Percentiles rank a stretch among this genome's conserved stretches.
Conservation (phyloP, 2,113 vertebrate genomes). For the Macrotis lagotis region DNA sequence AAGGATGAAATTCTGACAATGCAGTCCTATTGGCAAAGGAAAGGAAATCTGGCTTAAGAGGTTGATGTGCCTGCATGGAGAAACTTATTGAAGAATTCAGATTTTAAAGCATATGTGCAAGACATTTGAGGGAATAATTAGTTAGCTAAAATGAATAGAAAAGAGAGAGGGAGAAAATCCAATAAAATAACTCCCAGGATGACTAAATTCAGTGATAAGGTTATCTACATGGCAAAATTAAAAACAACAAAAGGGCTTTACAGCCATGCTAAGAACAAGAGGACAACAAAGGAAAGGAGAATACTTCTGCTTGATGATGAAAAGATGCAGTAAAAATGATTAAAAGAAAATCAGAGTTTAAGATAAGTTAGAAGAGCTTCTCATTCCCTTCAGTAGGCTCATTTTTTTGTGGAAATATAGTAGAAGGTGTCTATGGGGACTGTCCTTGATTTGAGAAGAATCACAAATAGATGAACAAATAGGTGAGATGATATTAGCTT, state of each 20-base stretch:
- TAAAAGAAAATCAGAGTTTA: background rate
- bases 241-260: background rate
- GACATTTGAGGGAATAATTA: background rate
- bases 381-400: background rate
- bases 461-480: background rate
- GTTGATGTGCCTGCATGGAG: background rate
- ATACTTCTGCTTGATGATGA: background rate
- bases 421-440: too few relatives aligned
- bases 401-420: background rate
- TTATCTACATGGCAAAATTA: background rate
- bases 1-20: background rate
- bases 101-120: background rate
- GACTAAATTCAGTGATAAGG: background rate
- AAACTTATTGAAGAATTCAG: background rate
- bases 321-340: background rate
- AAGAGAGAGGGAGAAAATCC: background rate
- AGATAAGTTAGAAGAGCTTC: background rate
- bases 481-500: background rate
- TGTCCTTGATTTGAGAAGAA: background rate
- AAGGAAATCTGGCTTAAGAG: background rate
- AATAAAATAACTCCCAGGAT: background rate
- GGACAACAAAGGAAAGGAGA: background rate
- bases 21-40: background rate
- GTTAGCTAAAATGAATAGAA: background rate
- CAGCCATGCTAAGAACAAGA: background rate